Evolutionary conservation across 2,888 invertebrate genomes (phyloP), one percentile per base, ranked within the genome.

Genomic region (Lasioglossum malachurum): DNA sequence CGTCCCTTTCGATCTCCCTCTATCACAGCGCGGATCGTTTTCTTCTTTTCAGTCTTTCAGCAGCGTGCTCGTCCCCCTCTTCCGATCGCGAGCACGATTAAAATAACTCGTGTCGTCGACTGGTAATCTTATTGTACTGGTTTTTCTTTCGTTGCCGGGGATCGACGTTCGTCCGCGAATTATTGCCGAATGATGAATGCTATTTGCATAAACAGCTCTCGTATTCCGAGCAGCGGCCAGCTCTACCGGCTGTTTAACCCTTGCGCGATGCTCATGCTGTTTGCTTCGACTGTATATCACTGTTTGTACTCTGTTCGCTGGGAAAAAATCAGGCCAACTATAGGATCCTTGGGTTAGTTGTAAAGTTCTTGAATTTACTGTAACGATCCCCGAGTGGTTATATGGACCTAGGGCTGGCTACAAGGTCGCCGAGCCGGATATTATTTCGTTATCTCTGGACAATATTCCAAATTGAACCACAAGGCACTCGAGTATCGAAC

Each of bases 41-140:
- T 72, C 53, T 69, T 75, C 35, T 57, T 81, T 12, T 73, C 73
- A 19, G 78, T 57, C 49, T 57, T 60, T 19, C 46, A 23, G 12
- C n/a, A 16, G 31, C 5, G 35, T 44, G 49, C 71, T 60, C 27
- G 27, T 4, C 12, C 14, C 16, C 27, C 27, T 80, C 72, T 49
- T 73, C 73, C 60, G 75, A 86, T 74, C 75, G 35, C 83, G 75
- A 83, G 82, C 86, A 84, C 87, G 86, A 87, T 85, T 79, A 74
- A 85, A 85, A 69, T 78, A 76, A 81, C 80, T 75, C 80, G 44
- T 46, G 84, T 72, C 75, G 86, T 75, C 77, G 77, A 35, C 75
- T 85, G 75, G 84, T 72, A 72, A 86, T 78, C 80, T 75, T 64
- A 84, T 80, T 80, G 69, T 72, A 60, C 67, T 75, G 53, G 76